Evolutionary conservation across 1,140 invertebrate genomes (phyloP).

Genomic region (Bombyx mandarina): DNA sequence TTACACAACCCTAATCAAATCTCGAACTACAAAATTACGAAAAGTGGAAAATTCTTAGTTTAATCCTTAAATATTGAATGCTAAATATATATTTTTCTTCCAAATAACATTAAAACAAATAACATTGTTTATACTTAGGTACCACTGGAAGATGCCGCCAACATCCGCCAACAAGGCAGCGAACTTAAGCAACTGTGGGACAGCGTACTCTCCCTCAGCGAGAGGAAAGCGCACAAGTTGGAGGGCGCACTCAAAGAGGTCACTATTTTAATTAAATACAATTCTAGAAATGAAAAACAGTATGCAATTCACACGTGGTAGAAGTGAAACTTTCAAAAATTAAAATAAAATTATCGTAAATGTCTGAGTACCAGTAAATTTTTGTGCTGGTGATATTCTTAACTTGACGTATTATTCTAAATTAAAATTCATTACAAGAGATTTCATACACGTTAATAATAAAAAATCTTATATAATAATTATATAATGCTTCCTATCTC

Average conservation of each 20-base stretch:
- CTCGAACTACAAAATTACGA: too few relatives aligned
- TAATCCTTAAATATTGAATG: too few relatives aligned
- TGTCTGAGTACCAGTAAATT: not conserved
- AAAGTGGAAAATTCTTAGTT: too few relatives aligned
- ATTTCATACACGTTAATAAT: too few relatives aligned
- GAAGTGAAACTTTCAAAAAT: not conserved
- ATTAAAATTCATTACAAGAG: too few relatives aligned
- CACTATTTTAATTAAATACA: not conserved
- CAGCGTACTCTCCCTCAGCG: slow-evolving; percentile 82
- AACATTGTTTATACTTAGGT: slow-evolving; percentile 24
- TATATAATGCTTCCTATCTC: too few relatives aligned
- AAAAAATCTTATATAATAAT: too few relatives aligned
- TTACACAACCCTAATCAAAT: too few relatives aligned
- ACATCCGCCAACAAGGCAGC: slow-evolving; percentile 85
- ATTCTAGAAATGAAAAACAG: not conserved
- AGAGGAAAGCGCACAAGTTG: slow-evolving; percentile 83
- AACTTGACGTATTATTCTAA: not conserved
- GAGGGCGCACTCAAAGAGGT: slow-evolving; percentile 83
- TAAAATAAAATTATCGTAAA: too few relatives aligned
- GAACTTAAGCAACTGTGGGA: slow-evolving; percentile 91
- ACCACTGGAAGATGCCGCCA: slow-evolving; percentile 81
- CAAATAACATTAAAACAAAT: too few relatives aligned
- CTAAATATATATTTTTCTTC: too few relatives aligned
- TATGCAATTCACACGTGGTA: not conserved
- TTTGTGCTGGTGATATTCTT: not conserved